Conservation (phyloP, 2,113 vertebrate genomes). For the Megalops atlanticus region DNA sequence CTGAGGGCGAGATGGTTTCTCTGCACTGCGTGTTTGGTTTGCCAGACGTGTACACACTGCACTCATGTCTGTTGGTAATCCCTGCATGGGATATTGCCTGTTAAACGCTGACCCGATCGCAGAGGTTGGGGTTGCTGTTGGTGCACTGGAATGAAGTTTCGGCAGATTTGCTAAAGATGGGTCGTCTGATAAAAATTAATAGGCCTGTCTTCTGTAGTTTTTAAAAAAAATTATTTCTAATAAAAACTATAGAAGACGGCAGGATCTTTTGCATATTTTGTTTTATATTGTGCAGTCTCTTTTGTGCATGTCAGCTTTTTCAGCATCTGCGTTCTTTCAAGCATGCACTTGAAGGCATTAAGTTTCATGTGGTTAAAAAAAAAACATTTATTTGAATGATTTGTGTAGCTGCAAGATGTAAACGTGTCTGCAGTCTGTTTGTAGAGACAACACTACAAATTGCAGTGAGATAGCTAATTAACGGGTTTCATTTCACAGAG, state of each 20-base stretch:
- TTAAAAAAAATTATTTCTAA: no score
- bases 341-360: background rate
- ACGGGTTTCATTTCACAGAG: background rate
- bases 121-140: background rate
- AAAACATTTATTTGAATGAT: background rate
- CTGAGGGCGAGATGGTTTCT: background rate
- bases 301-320: background rate
- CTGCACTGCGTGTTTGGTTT: background rate
- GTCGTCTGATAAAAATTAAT: no score
- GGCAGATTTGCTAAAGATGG: background rate
- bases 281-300: no score
- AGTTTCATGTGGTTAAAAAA: background rate
- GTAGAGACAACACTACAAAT: background rate
- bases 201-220: no score
- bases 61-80: background rate
- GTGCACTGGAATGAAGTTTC: background rate
- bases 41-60: background rate
- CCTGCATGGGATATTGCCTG: background rate
- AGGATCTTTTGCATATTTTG: no score
- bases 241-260: no score
- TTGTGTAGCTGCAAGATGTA: background rate
- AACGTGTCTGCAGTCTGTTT: background rate
- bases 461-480: background rate
- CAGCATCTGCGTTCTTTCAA: background rate
- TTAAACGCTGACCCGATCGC: background rate